Evolutionary conservation across 2,113 vertebrate genomes (phyloP).

Genomic region (Alces alces): DNA sequence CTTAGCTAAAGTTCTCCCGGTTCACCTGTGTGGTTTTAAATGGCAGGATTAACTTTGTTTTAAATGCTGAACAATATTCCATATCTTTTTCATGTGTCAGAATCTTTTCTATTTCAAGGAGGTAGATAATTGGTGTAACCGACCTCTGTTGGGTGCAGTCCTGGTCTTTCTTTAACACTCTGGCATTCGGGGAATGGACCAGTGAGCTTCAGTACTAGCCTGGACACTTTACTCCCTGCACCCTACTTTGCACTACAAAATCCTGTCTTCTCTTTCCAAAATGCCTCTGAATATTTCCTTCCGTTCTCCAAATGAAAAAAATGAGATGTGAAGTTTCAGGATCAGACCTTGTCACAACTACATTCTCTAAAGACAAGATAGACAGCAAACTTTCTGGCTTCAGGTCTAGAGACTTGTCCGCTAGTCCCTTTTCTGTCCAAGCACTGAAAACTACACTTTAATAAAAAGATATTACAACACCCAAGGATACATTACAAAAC

Average conservation of each 20-base stretch:
- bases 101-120: neutral
- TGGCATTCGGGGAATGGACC: no score
- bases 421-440: neutral
- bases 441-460: neutral
- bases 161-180: rapidly evolving
- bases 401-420: rapidly evolving
- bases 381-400: neutral
- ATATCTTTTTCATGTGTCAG: neutral
- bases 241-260: neutral
- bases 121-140: neutral
- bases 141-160: neutral
- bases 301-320: neutral
- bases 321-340: neutral
- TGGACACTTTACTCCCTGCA: neutral
- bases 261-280: neutral
- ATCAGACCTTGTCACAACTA: no score
- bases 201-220: neutral
- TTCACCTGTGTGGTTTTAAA: neutral
- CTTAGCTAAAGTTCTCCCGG: neutral
- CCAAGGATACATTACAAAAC: neutral
- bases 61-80: neutral
- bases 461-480: neutral
- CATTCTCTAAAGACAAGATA: neutral
- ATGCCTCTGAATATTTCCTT: neutral
- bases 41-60: neutral